A percentile compares a stretch with the other conserved stretches of the same genome.
phyloP scores from a whole-genome alignment of 1,140 invertebrate species.

The Drosophila littoralis region DNA sequence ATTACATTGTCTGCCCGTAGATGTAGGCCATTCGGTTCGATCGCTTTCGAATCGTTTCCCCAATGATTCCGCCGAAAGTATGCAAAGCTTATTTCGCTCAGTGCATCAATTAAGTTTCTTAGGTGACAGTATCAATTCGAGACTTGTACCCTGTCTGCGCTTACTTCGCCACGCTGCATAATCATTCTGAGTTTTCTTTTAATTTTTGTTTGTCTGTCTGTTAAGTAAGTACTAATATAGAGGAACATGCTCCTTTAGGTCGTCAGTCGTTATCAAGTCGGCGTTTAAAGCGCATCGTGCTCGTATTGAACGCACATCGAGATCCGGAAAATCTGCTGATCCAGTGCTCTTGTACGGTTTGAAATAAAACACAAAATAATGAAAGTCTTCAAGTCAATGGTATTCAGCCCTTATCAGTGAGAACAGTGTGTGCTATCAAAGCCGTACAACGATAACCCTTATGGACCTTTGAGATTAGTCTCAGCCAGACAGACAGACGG shows the following conservation, averaged over 20 bases:
- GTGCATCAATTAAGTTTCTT: slow-evolving; percentile 44
- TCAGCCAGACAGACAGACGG: slow-evolving; percentile 15
- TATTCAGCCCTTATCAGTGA: slow-evolving; percentile 15
- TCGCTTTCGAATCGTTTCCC: not conserved
- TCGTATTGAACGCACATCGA: not conserved
- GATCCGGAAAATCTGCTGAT: slow-evolving; percentile 9
- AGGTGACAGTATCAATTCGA: slow-evolving; percentile 51
- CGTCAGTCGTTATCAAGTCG: slow-evolving; percentile 75
- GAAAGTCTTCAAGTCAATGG: not conserved
- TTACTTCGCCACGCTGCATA: slow-evolving; percentile 5
- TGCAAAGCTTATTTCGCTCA: slow-evolving; percentile 42
- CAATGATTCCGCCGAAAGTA: slow-evolving; percentile 20
- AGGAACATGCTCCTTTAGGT: slow-evolving; percentile 40
- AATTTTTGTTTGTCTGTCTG: slow-evolving; percentile 7
- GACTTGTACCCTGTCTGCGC: slow-evolving; percentile 7
- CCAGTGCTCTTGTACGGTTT: not conserved
- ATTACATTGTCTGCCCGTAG: too few relatives aligned
- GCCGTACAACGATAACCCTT: slow-evolving; percentile 50
- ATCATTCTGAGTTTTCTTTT: slow-evolving; percentile 44
- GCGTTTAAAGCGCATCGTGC: slow-evolving; percentile 49
- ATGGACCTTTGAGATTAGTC: slow-evolving; percentile 20
- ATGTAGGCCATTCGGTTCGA: not conserved
- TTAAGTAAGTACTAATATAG: slow-evolving; percentile 41
- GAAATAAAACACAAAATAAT: not conserved
- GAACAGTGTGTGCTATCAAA: slow-evolving; percentile 44